Evolutionary conservation across 2,888 invertebrate genomes (phyloP).

Genomic region (Rotaria macrura): DNA sequence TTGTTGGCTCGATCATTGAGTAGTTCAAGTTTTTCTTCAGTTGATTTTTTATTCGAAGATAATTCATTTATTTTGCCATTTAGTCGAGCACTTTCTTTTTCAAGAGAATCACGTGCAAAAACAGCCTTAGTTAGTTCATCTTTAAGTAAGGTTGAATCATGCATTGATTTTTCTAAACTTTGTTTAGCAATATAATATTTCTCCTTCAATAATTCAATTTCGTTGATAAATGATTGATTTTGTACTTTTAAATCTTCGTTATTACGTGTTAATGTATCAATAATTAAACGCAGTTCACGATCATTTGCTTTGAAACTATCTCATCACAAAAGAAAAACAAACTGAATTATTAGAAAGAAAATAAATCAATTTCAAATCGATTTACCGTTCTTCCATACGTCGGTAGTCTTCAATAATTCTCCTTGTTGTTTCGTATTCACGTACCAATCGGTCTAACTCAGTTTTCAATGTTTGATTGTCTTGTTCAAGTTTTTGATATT

Average conservation of each 20-base stretch:
- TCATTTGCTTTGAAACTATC: conserved; percentile 27
- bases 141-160: conserved; percentile 16
- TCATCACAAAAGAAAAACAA: neutral
- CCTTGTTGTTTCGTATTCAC: conserved; percentile 29
- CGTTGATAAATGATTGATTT: conserved; percentile 16
- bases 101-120: conserved; percentile 20
- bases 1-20: conserved; percentile 25
- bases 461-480: conserved; percentile 26
- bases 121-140: conserved; percentile 30
- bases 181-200: conserved; percentile 32
- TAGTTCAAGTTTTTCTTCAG: conserved; percentile 30
- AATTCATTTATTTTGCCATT: conserved; percentile 21
- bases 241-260: conserved; percentile 31
- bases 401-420: conserved; percentile 27
- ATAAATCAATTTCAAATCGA: too few species aligned
- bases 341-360: too few species aligned
- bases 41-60: neutral
- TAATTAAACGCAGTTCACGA: conserved; percentile 31
- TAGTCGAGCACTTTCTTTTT: conserved; percentile 20
- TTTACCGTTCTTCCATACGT: conserved; percentile 24
- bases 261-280: conserved; percentile 31
- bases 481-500: conserved; percentile 32
- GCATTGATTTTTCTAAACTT: conserved; percentile 31
- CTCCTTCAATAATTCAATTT: conserved; percentile 29
- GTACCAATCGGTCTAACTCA: conserved; percentile 26